These are phyloP conservation scores for Propsilocerus akamusi DNA, from an alignment of 1,140 invertebrate genomes.

Conservation along the genomic window DNA sequence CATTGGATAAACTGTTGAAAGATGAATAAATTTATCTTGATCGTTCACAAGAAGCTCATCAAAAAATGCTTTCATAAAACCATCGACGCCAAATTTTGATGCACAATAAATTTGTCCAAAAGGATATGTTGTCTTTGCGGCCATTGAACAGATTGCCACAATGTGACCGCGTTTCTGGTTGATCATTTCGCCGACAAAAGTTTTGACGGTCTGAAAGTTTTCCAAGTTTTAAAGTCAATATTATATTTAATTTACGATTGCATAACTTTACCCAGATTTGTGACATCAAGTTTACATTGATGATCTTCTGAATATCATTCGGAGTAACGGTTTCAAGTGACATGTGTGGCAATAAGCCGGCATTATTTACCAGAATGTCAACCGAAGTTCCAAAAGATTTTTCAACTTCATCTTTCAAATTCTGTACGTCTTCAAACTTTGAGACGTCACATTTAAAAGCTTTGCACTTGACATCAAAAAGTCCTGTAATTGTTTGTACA, in stretches of 20 bases:
- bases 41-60: not conserved
- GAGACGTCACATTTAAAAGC: not conserved
- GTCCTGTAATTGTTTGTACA: constrained; percentile 7
- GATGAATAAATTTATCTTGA: not conserved
- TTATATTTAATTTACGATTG: not conserved
- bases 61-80: not conserved
- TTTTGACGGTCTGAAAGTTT: not conserved
- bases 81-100: not conserved
- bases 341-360: not conserved
- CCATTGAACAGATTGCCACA: not conserved
- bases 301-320: not conserved
- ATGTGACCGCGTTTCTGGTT: not conserved
- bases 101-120: not conserved
- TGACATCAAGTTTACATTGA: not conserved
- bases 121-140: not conserved
- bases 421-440: not conserved
- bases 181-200: not conserved
- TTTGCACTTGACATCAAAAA: not conserved
- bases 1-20: not conserved
- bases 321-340: not conserved
- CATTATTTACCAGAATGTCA: not conserved
- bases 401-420: not conserved
- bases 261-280: not conserved
- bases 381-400: not conserved
- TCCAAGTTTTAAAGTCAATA: not conserved